Base-by-base conservation (phyloP, 2,797 vertebrate species). In the Rhinatrema bivittatum region DNA sequence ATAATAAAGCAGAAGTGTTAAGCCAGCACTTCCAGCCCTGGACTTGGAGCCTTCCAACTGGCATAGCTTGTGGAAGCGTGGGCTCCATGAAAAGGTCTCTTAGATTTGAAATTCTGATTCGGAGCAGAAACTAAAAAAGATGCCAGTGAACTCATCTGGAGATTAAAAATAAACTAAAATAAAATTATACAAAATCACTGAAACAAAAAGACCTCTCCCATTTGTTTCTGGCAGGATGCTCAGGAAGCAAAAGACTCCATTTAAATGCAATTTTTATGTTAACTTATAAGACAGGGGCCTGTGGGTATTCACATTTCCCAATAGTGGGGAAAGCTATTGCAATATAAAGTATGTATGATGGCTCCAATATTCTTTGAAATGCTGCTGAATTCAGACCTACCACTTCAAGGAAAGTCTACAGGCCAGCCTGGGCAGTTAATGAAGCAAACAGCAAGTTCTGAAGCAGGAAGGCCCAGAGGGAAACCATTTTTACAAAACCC, bases 1-100 rank as follows among this genome's bases (percentile, higher is more conserved):
- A 65, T 68, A 67, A 67, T 50, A 62, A 64, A 68, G 36, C 54
- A 36, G n/a, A 64, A 74, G 35, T 45, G 49, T 54, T 48, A 47
- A 43, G 9, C 7, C 53, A 38, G 32, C 35, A 41, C 34, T 71
- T 75, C 47, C 10, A 7, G 39, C 40, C 11, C 33, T 48, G 38
- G 45, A 49, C 16, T 23, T 24, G 28, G 46, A 53, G 41, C 56
- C 51, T 53, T 65, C 51, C 56, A 70, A 6, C 25, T 66, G 62
- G 58, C 49, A 64, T 50, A 32, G 22, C 9, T 13, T 48, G 31
- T 42, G 32, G 51, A 60, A 58, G 24, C 15, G 26, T 59, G 54
- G 54, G 43, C 36, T 30, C 49, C 50, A 51, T 43, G 41, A 53
- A 60, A 64, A 19, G 48, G 30, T 10, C 37, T 4, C 39, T 20